Percentiles rank a stretch among this genome's conserved stretches.
Evolutionary conservation across 2,888 invertebrate genomes (phyloP).

Genomic region (Nysson spinosus): DNA sequence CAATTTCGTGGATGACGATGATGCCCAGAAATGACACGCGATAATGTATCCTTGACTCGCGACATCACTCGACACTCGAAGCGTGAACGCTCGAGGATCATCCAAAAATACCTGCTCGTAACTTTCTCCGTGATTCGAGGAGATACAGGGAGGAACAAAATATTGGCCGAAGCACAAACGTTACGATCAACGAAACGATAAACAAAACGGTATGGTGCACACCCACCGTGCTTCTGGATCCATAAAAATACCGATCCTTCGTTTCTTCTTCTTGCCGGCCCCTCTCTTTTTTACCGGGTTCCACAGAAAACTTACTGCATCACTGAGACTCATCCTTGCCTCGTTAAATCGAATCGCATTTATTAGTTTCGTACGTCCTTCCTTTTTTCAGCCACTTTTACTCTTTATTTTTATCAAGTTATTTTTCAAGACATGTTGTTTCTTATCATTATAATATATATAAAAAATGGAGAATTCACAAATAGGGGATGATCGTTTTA

Average conservation of each 20-base stretch:
- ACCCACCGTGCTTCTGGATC: slow-evolving; percentile 29
- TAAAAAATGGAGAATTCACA: too few relatives aligned
- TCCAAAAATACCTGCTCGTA: slow-evolving; percentile 29
- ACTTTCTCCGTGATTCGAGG: too few relatives aligned
- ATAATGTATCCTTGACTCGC: slow-evolving; percentile 14
- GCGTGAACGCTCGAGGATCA: slow-evolving; percentile 2
- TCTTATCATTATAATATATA: too few relatives aligned
- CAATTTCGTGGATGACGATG: too few relatives aligned
- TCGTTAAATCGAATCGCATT: too few relatives aligned
- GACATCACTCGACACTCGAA: neutral
- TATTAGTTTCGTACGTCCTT: too few relatives aligned
- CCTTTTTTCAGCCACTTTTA: too few relatives aligned
- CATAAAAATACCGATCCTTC: slow-evolving; percentile 41
- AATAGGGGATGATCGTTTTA: too few relatives aligned
- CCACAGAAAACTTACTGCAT: slow-evolving; percentile 7
- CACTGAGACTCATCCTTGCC: neutral
- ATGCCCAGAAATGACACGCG: neutral
- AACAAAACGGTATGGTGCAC: slow-evolving; percentile 27
- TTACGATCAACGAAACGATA: slow-evolving; percentile 36
- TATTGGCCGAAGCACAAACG: slow-evolving; percentile 16
- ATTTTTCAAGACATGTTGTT: too few relatives aligned
- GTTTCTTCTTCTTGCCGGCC: slow-evolving; percentile 21
- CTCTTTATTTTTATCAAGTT: too few relatives aligned
- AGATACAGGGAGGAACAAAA: slow-evolving; percentile 11
- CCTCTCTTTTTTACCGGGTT: slow-evolving; percentile 22